Percentiles rank a stretch among this genome's conserved stretches.
Conservation (phyloP, 2,113 vertebrate genomes). For the Apeltes quadracus region DNA sequence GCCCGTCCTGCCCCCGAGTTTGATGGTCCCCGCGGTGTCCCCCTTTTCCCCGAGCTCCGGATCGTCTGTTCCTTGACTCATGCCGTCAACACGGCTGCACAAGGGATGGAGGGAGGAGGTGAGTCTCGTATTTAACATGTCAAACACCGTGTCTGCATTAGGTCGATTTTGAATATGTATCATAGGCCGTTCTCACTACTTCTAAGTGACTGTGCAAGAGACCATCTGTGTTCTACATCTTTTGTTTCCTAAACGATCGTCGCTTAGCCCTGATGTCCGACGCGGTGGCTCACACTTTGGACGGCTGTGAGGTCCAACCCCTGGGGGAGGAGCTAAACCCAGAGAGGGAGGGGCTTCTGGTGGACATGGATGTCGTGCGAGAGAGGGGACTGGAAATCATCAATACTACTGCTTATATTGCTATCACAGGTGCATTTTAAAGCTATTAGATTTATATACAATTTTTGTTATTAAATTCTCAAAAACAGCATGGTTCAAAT, state of each 20-base stretch:
- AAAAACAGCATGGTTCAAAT: too few species aligned
- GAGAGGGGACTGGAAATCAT: slow-evolving; percentile 93
- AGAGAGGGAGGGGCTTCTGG: slow-evolving; percentile 89
- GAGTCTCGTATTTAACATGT: slow-evolving; percentile 15
- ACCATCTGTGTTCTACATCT: not conserved
- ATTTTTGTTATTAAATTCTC: too few species aligned
- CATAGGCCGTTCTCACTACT: not conserved
- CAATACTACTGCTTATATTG: slow-evolving; percentile 93
- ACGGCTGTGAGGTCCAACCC: slow-evolving; percentile 93
- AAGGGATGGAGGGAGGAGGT: slow-evolving; percentile 86
- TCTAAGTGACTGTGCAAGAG: not conserved
- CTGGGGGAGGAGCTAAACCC: slow-evolving; percentile 93
- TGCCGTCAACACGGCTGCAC: slow-evolving; percentile 82
- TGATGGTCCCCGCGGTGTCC: slow-evolving; percentile 87
- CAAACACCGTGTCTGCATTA: not conserved
- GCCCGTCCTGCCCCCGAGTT: slow-evolving; percentile 90
- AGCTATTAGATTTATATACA: not conserved
- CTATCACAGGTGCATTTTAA: slow-evolving; percentile 85
- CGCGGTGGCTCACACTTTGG: slow-evolving; percentile 95
- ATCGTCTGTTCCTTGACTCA: slow-evolving; percentile 95
- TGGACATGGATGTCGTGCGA: slow-evolving; percentile 87
- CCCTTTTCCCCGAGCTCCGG: slow-evolving; percentile 92
- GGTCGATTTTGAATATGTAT: not conserved
- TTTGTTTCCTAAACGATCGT: slow-evolving; percentile 1
- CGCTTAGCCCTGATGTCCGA: slow-evolving; percentile 89